Evolutionary conservation across 2,113 vertebrate species (phyloP).

Genomic region (Dicrurus megarhynchus): DNA sequence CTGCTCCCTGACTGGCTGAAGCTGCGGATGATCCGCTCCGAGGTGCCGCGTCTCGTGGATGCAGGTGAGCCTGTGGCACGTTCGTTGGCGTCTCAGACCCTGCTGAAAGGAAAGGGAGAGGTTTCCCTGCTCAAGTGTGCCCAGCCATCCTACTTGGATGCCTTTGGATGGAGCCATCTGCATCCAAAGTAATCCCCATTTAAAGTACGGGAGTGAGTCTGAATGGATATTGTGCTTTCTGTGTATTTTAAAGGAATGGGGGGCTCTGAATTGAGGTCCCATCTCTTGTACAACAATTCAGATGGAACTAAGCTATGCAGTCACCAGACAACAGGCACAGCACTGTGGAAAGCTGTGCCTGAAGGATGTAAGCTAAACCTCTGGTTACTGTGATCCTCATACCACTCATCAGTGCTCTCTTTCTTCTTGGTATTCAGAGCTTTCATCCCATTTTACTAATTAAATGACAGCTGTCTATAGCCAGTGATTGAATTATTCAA

Average conservation of each 20-base stretch:
- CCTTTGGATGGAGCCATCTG: background rate
- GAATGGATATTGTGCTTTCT: background rate
- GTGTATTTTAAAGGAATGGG: background rate
- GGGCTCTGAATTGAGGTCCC: background rate
- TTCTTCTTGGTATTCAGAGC: constrained; percentile 21
- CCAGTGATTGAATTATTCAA: constrained; percentile 56
- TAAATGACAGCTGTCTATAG: constrained; percentile 56
- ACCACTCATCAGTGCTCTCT: background rate
- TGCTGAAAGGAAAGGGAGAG: background rate
- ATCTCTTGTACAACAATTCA: background rate
- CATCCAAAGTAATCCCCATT: too few relatives aligned
- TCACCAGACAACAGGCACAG: background rate
- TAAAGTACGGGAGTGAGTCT: background rate
- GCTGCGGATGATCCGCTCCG: constrained; percentile 95
- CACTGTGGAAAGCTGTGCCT: background rate
- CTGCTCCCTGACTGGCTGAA: constrained; percentile 96
- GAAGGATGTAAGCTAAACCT: background rate
- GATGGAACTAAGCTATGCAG: background rate
- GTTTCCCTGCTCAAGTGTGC: background rate
- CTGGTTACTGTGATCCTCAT: background rate
- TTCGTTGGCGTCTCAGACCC: background rate
- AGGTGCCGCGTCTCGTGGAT: constrained; percentile 92
- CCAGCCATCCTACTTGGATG: background rate
- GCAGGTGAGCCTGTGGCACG: constrained; percentile 75
- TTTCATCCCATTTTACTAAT: constrained; percentile 30